Base-by-base conservation (phyloP, 2,797 vertebrate genomes). In the Yasuhikotakia modesta region DNA sequence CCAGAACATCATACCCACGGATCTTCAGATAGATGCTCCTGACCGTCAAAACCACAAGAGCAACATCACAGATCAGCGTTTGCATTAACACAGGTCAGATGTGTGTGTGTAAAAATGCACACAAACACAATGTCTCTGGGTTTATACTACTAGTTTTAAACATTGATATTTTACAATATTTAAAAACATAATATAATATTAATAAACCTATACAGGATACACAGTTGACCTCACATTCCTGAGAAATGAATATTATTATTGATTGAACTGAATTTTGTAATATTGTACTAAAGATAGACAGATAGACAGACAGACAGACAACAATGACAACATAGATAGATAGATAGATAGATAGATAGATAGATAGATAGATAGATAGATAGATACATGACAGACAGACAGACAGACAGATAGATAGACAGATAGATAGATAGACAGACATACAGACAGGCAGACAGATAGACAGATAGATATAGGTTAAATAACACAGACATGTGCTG, bases 1-100 rank as follows among this genome's bases (percentile, higher is more conserved):
- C 96, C 93, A 98, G 91, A 77, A 96, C 90, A 53, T 96, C 95
- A 3, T 95, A 94, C 88, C 96, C 95, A 66, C 92, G 94, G 87
- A 96, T 94, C 92, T 94, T 97, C 92, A 95, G 95, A 92, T 98
- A 96, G 89, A 96, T 93, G 87, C 95, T 96, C 92, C 96, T 99
- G 91, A 89, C 46, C 64, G 43, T 68, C 5, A 73, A 10, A 78
- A 12, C 52, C 35, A 53, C 50, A 73, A 67, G 27, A 55, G 52
- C n/a, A n/a, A 32, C 30, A 39, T n/a, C 55, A 19, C 2, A 2
- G 39, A 43, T 46, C 1, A 19, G 14, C 14, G 19, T 32, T 74
- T 21, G 21, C 39, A 48, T 65, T 14, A 70, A 57, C 55, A 32
- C n/a, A 67, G 22, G 11, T 22, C 70, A 17, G 58, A n/a, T 60